Evolutionary conservation across 1,140 invertebrate genomes (phyloP).

Genomic region (Drosophila orosa): DNA sequence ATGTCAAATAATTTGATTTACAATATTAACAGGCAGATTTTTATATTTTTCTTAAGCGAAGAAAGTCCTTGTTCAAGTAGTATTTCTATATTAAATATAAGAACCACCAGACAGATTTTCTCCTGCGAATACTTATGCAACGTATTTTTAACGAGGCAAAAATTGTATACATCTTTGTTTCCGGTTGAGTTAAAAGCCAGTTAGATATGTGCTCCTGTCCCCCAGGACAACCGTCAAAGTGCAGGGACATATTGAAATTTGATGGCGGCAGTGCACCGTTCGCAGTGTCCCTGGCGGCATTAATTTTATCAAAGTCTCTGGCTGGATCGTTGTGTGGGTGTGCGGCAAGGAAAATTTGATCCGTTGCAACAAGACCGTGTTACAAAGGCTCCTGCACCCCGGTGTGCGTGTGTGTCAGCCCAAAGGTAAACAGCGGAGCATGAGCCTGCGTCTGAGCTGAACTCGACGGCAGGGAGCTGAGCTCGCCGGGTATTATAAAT

Average conservation of each 20-base stretch:
- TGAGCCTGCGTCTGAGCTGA: conserved; percentile 17
- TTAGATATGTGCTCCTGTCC: conserved; percentile 15
- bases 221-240: conserved; percentile 45
- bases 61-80: not conserved
- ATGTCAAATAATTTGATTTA: not conserved
- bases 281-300: conserved; percentile 38
- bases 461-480: conserved; percentile 10
- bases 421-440: conserved; percentile 38
- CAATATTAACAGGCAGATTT: not conserved
- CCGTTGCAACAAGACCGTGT: conserved; percentile 45
- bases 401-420: not conserved
- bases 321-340: conserved; percentile 6
- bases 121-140: not conserved
- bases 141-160: not conserved
- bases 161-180: not conserved
- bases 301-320: conserved; percentile 50
- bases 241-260: conserved; percentile 62
- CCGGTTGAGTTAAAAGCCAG: conserved; percentile 23
- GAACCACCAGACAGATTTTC: not conserved
- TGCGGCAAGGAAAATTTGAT: conserved; percentile 51
- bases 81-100: not conserved
- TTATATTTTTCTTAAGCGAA: not conserved
- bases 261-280: conserved; percentile 17
- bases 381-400: conserved; percentile 52
- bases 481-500: conserved; percentile 64